Evolutionary conservation across 2,113 vertebrate species (phyloP).

Genomic region (Poicephalus gulielmi): DNA sequence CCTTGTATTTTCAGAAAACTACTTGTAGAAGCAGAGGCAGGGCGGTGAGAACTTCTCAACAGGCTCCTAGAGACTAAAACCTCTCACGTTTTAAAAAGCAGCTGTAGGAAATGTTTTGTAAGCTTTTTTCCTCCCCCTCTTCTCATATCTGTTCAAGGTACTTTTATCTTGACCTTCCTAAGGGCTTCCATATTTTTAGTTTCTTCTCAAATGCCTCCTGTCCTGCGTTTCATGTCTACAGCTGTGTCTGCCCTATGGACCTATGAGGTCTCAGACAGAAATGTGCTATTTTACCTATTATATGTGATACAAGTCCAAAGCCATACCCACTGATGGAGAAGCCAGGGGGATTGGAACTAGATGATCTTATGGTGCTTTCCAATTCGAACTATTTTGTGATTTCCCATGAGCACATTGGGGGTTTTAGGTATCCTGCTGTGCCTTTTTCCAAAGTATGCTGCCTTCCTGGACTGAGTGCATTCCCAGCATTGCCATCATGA

Average conservation of each 20-base stretch:
- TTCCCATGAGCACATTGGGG: fast-evolving
- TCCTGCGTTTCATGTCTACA: not conserved
- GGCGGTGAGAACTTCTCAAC: not conserved
- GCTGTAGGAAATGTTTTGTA: not conserved
- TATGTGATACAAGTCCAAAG: not conserved
- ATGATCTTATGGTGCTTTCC: not conserved
- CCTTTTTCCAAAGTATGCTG: not conserved
- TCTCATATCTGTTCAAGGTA: not conserved
- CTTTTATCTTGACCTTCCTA: not conserved
- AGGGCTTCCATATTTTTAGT: not conserved
- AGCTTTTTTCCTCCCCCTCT: not conserved
- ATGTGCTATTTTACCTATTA: not conserved
- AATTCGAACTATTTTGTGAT: not conserved
- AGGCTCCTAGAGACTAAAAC: not conserved
- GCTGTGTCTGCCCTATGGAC: not conserved
- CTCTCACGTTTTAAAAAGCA: not conserved
- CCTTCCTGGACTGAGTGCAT: not conserved
- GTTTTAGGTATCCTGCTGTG: not conserved
- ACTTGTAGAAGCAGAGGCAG: conserved; percentile 31
- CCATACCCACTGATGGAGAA: not conserved
- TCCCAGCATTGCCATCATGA: not conserved
- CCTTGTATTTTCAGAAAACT: conserved; percentile 31
- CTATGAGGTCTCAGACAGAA: not conserved
- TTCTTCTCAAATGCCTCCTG: not conserved
- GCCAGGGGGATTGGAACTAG: not conserved